Conservation (phyloP, 2,797 vertebrate genomes). For the Eutrigla gurnardus region DNA sequence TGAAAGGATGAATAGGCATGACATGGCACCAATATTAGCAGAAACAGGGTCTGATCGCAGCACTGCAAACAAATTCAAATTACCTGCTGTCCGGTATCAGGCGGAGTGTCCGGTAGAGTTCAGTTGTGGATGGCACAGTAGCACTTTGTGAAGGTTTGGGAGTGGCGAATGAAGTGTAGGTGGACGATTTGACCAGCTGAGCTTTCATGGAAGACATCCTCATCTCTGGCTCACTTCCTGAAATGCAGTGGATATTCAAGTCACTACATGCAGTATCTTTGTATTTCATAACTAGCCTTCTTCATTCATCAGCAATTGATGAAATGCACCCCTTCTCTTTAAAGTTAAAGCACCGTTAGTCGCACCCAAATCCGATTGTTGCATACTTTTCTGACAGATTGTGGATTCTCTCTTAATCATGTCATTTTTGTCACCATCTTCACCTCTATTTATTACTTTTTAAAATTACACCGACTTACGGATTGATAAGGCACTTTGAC, state of each 20-base stretch:
- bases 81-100: conserved; percentile 82
- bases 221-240: conserved; percentile 83
- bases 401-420: neutral
- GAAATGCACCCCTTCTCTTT: neutral
- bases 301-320: neutral
- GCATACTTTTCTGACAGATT: neutral
- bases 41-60: neutral
- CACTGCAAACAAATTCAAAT: neutral
- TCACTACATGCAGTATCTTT: neutral
- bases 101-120: conserved; percentile 83
- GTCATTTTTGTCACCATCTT: neutral
- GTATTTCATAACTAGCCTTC: neutral
- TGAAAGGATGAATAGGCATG: neutral
- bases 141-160: conserved; percentile 67
- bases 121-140: conserved; percentile 77
- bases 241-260: neutral
- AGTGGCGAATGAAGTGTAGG: conserved; percentile 71
- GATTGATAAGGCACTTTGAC: conserved; percentile 81
- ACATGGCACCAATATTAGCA: neutral
- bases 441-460: neutral
- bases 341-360: neutral
- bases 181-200: conserved; percentile 59
- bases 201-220: conserved; percentile 70
- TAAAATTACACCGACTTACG: conserved; percentile 67
- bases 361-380: neutral